phyloP scores from a whole-genome alignment of 2,888 invertebrate species.

The Oegoconia quadripuncta region DNA sequence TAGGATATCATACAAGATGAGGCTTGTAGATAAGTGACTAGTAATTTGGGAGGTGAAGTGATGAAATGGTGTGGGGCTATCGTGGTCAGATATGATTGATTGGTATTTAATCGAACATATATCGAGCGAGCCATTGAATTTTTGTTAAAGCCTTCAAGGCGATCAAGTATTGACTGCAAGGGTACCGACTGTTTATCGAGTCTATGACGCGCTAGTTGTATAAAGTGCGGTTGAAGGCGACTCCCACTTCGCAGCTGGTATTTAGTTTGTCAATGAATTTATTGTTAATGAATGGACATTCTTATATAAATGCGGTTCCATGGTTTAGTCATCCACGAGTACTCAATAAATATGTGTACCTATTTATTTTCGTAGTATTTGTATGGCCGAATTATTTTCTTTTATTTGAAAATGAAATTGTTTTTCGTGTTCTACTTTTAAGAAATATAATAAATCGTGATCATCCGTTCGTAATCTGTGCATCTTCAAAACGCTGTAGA shows the following conservation, averaged over 20 bases:
- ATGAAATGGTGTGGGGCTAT: conserved; percentile 11
- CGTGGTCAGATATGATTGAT: conserved; percentile 14
- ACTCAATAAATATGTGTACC: not conserved
- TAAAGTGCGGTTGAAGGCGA: conserved; percentile 8
- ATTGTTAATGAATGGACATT: conserved; percentile 42
- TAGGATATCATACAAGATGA: conserved; percentile 9
- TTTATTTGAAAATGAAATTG: no score
- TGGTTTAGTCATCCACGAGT: conserved; percentile 18
- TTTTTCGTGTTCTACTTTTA: no score
- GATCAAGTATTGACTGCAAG: conserved; percentile 9
- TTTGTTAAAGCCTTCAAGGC: conserved; percentile 6
- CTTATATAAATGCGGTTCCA: conserved; percentile 29
- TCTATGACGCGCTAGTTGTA: conserved; percentile 16
- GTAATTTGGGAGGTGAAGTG: conserved; percentile 16
- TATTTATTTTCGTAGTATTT: not conserved
- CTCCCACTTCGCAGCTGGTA: conserved; percentile 31
- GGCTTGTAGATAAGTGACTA: conserved; percentile 5
- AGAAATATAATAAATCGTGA: no score
- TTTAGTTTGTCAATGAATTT: conserved; percentile 48
- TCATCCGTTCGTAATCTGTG: not conserved
- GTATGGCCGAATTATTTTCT: no score
- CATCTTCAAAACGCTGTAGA: conserved; percentile 12
- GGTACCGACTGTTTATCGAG: conserved; percentile 26
- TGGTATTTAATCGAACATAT: conserved; percentile 12
- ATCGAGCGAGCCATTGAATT: not conserved